Evolutionary conservation across 2,888 invertebrate species (phyloP), one percentile per base, ranked within the genome.

Genomic region (Leucophenga maculata): DNA sequence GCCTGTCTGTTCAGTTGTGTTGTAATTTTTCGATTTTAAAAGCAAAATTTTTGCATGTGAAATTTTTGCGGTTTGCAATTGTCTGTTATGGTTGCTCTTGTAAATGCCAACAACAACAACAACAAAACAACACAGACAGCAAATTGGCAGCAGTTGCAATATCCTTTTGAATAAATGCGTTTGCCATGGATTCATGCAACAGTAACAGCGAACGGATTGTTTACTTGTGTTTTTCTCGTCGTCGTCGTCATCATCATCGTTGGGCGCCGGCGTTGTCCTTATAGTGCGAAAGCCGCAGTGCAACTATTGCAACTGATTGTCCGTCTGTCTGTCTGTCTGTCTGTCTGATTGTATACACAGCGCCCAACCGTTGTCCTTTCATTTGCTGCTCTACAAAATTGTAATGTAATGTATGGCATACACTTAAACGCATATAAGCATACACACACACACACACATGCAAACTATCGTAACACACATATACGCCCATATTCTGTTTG

Each of bases 41-140:
- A 57, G 26, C 59, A 32, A 79, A 77, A 78, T 79, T 78, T 78
- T 78, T 78, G 78, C 78, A 78, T 78, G 78, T 78, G 78, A 80
- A 79, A 78, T 78, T 76, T 79, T 78, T 78, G 78, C 71, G 78
- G 78, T 78, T 39, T 79, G 67, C 77, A 77, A 74, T 74, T 74
- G 70, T 72, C 59, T 31, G 59, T 59, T 59, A 14, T 59, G 59
- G 68, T 69, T 74, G 69, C 57, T 67, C 78, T 73, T 76, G 79
- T 72, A 73, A 78, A 73, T 69, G 71, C 72, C 72, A 69, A 68
- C 71, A 59, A 69, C 39, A 54, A 66, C 70, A 74, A 52, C 59
- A 55, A 55, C 55, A 55, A 26, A 55, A 67, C 69, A 70, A 16
- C 32, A 26, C 31, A 32, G 71, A 67, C 67, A 67, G 57, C 71